These are phyloP conservation scores for Scaptomyza hsui DNA, from an alignment of 1,140 invertebrate genomes.

Conservation along the genomic window DNA sequence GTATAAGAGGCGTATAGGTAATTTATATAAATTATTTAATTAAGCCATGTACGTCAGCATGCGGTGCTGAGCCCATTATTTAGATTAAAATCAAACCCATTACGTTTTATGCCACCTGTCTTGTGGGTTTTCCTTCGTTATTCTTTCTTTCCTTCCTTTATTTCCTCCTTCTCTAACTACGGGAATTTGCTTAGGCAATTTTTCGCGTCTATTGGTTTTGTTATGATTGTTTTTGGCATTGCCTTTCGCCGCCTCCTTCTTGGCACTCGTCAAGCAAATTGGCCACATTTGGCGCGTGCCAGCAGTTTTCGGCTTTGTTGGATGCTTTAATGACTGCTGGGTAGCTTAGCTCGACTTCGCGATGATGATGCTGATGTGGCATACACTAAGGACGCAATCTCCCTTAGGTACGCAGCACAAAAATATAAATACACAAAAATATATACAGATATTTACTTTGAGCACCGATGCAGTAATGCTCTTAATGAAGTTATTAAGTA, in stretches of 20 bases:
- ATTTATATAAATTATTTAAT: slow-evolving; percentile 81
- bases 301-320: slow-evolving; percentile 60
- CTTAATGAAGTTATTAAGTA: not conserved
- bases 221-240: slow-evolving; percentile 68
- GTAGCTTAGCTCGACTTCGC: slow-evolving; percentile 1
- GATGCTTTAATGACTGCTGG: slow-evolving; percentile 60
- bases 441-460: not conserved
- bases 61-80: slow-evolving; percentile 65
- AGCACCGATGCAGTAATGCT: slow-evolving; percentile 12
- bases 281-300: slow-evolving; percentile 66
- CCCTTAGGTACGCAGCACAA: slow-evolving; percentile 5
- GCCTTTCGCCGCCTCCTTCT: slow-evolving; percentile 20
- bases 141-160: slow-evolving; percentile 6
- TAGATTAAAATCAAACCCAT: slow-evolving; percentile 80
- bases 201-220: slow-evolving; percentile 57
- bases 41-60: slow-evolving; percentile 71
- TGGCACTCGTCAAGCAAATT: slow-evolving; percentile 50
- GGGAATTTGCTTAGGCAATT: slow-evolving; percentile 18
- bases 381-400: slow-evolving; percentile 7
- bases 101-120: slow-evolving; percentile 69
- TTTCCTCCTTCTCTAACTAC: not conserved
- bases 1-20: slow-evolving; percentile 51
- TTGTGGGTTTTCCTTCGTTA: slow-evolving; percentile 34
- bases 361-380: not conserved
- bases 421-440: slow-evolving; percentile 2